Evolutionary conservation across 2,113 vertebrate genomes (phyloP).

Genomic region (Eublepharis macularius): DNA sequence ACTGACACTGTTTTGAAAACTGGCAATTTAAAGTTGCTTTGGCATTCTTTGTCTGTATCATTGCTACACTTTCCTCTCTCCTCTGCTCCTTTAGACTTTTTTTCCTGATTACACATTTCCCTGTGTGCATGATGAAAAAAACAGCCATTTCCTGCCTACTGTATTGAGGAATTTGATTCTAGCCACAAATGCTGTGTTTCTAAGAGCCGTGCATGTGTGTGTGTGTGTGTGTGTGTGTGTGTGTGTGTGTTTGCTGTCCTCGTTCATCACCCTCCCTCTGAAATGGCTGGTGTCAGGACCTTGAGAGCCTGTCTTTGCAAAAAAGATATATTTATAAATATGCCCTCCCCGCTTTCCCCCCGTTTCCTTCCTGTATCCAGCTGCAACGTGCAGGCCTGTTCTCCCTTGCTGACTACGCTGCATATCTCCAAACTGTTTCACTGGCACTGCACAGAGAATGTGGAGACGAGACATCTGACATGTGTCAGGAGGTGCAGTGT

Average conservation of each 20-base stretch:
- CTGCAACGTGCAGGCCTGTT: background rate
- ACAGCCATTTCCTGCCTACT: slow-evolving; percentile 60
- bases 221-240: background rate
- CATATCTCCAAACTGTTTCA: background rate
- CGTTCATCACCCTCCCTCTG: background rate
- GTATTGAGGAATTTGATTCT: background rate
- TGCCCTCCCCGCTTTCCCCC: too few species aligned
- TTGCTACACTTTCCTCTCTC: slow-evolving; percentile 54
- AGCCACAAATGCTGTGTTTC: background rate
- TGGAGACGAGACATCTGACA: too few species aligned
- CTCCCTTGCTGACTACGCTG: background rate
- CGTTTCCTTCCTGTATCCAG: background rate
- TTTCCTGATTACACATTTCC: slow-evolving; percentile 69
- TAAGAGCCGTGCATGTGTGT: background rate
- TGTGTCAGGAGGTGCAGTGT: too few species aligned
- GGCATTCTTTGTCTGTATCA: slow-evolving; percentile 25
- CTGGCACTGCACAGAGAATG: too few species aligned
- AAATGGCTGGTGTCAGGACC: background rate
- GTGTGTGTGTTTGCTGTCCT: background rate
- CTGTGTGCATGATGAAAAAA: slow-evolving; percentile 21
- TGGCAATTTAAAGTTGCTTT: background rate
- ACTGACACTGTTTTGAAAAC: background rate
- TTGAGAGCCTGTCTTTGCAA: background rate
- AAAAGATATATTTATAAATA: background rate
- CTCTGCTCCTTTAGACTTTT: slow-evolving; percentile 18